These are phyloP conservation scores for Labroides dimidiatus DNA, from an alignment of 2,797 vertebrate species.

Conservation along the genomic window DNA sequence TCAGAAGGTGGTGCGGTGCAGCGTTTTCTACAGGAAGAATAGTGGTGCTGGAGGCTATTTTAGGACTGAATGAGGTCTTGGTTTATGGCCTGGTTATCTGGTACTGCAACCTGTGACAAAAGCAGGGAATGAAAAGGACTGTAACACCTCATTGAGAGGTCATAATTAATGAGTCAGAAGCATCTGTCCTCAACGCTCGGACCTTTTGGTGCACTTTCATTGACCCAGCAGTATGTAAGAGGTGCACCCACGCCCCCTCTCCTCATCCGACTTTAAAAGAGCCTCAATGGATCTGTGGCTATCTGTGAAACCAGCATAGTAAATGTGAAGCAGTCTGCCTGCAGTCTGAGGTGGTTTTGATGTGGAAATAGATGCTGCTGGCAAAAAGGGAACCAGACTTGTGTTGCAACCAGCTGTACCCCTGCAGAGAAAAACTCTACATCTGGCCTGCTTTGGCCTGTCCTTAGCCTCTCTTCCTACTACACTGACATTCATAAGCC, in stretches of 20 bases:
- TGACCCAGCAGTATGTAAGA: conserved; percentile 47
- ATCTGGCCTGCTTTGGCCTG: conserved; percentile 71
- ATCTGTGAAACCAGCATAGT: conserved; percentile 53
- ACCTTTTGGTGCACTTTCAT: conserved; percentile 43
- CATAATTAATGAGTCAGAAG: conserved; percentile 28
- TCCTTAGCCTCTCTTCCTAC: conserved; percentile 59
- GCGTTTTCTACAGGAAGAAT: conserved; percentile 51
- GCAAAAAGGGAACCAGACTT: conserved; percentile 53
- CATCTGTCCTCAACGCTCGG: conserved; percentile 22
- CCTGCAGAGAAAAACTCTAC: conserved; percentile 48
- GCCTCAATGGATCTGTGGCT: conserved; percentile 26
- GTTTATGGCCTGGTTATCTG: conserved; percentile 68
- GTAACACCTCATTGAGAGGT: conserved; percentile 47
- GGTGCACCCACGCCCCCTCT: not conserved
- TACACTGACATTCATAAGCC: conserved; percentile 69
- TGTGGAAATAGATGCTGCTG: conserved; percentile 66
- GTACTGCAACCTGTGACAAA: conserved; percentile 61
- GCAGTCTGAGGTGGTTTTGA: conserved; percentile 72
- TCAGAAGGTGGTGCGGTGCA: conserved; percentile 52
- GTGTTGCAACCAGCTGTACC: conserved; percentile 62
- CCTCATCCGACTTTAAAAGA: conserved; percentile 35
- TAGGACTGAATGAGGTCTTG: conserved; percentile 58
- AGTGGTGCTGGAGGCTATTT: conserved; percentile 66
- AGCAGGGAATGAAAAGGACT: conserved; percentile 40
- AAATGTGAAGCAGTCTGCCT: conserved; percentile 42